phyloP scores from a whole-genome alignment of 2,797 vertebrate species.

The Phalloptychus januarius region DNA sequence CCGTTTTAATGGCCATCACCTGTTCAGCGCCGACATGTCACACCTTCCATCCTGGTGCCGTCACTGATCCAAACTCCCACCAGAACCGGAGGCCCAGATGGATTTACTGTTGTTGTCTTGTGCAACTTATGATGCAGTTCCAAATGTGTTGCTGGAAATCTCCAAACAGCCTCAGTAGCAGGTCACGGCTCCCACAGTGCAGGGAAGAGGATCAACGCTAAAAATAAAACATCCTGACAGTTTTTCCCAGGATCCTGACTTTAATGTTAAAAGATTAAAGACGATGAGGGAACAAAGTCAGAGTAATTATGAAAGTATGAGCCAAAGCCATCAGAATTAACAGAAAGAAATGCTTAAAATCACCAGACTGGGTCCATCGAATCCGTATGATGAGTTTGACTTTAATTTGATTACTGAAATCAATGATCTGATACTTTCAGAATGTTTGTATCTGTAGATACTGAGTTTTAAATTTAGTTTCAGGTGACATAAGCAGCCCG shows the following conservation, averaged over 20 bases:
- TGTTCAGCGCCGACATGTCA: slow-evolving; percentile 57
- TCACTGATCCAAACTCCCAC: slow-evolving; percentile 23
- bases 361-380: neutral
- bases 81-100: slow-evolving; percentile 1
- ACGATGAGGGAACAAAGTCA: too few species aligned
- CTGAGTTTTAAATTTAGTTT: neutral
- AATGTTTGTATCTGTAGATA: neutral
- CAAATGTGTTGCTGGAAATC: neutral
- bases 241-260: too few species aligned
- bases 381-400: neutral
- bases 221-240: too few species aligned
- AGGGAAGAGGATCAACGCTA: too few species aligned
- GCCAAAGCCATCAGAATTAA: neutral
- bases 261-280: too few species aligned
- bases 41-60: slow-evolving; percentile 21
- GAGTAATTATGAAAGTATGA: neutral
- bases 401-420: neutral
- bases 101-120: neutral
- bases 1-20: slow-evolving; percentile 77
- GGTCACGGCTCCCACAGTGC: too few species aligned
- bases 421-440: neutral
- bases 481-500: neutral
- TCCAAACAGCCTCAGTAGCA: neutral
- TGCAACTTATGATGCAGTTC: neutral
- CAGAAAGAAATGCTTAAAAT: neutral